These are phyloP conservation scores for Epiblema foenella DNA, from an alignment of 2,888 invertebrate species.

Conservation along the genomic window DNA sequence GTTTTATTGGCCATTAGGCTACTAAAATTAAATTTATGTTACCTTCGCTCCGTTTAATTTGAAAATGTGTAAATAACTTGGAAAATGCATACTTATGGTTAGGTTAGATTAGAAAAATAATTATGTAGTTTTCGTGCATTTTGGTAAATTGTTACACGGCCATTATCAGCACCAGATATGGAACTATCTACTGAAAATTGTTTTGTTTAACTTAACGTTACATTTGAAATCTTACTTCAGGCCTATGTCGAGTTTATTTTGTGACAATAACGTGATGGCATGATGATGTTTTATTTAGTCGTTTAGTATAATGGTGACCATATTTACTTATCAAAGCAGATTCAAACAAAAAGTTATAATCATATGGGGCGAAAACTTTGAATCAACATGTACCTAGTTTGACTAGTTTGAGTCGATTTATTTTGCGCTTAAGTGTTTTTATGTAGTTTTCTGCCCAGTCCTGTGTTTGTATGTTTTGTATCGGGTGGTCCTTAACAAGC, in stretches of 20 bases:
- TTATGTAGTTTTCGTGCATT: background rate
- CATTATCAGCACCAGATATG: too few relatives aligned
- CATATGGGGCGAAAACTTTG: too few relatives aligned
- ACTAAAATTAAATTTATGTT: slow-evolving; percentile 16
- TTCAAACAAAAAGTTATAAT: too few relatives aligned
- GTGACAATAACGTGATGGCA: too few relatives aligned
- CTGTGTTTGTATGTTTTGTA: background rate
- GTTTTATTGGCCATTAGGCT: slow-evolving; percentile 37
- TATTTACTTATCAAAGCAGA: too few relatives aligned
- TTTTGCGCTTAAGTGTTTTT: background rate
- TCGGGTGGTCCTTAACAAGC: slow-evolving; percentile 3
- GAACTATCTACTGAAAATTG: too few relatives aligned
- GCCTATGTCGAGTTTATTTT: too few relatives aligned
- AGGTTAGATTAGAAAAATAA: background rate
- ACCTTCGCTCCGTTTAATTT: background rate
- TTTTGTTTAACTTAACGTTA: too few relatives aligned
- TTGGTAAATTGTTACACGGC: background rate
- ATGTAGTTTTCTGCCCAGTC: background rate
- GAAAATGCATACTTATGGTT: background rate
- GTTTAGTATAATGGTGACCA: too few relatives aligned
- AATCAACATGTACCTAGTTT: background rate
- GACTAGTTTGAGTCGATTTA: background rate
- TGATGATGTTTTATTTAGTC: too few relatives aligned
- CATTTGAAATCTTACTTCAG: too few relatives aligned
- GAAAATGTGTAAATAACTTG: background rate